These are phyloP conservation scores for mouse (Mus musculus) DNA, from an alignment of 2,113 vertebrate genomes.

Conservation along the genomic window DNA sequence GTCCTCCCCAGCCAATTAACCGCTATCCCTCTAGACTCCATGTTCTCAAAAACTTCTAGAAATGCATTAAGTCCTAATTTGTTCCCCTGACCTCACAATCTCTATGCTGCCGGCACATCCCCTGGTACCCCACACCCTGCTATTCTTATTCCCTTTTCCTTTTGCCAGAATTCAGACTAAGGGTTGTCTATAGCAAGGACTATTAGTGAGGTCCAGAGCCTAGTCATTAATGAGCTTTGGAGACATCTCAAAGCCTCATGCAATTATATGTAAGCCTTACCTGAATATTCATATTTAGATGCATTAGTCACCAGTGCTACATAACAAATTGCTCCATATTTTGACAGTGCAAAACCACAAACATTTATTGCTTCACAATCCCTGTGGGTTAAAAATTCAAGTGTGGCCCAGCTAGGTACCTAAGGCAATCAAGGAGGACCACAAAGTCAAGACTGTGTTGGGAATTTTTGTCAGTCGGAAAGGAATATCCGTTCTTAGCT, in stretches of 20 bases:
- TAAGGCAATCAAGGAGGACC: not conserved
- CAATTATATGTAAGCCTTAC: constrained; percentile 29
- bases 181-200: not conserved
- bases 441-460: not conserved
- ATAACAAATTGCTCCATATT: constrained; percentile 29
- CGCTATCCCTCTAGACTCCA: not conserved
- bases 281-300: constrained; percentile 14
- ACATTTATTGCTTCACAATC: constrained; percentile 37
- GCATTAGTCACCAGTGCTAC: not conserved
- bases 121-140: not conserved
- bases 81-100: not conserved
- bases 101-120: not conserved
- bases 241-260: constrained; percentile 18
- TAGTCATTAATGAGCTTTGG: not conserved
- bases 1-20: not conserved
- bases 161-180: not conserved
- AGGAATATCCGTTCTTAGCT: not conserved
- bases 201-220: not conserved
- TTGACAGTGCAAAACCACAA: constrained; percentile 55
- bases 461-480: not conserved
- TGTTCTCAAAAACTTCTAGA: constrained; percentile 30
- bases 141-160: constrained; percentile 20
- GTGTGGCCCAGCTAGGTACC: not conserved
- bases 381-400: constrained; percentile 6
- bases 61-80: not conserved